Base-by-base conservation (phyloP, 37 sponge, comb jelly and placozoan genomes). In the Tethya wilhelma region DNA sequence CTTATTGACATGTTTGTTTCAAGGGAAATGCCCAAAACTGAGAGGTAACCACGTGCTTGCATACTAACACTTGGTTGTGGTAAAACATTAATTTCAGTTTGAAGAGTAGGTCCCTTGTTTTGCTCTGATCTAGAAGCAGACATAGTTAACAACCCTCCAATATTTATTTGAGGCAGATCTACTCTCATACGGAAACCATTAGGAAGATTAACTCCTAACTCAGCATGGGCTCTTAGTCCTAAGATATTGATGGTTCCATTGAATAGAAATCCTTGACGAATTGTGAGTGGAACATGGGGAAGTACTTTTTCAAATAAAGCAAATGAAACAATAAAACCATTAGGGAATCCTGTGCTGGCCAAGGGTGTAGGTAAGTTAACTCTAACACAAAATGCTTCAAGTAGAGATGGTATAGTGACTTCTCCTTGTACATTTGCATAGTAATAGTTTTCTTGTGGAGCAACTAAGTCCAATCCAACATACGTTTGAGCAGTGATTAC, bases 321-420 rank as follows among this genome's bases (percentile, higher is more conserved):
- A 60, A 49, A 81, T 11, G 82, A 81, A 17, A 49, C 19, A 20
- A 30, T 44, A 20, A 81, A 59, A 4, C 82, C 82, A 20, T 71
- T 38, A n/a, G 82, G 82, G 41, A 81, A 81, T 25, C 82, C 73
- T 71, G 56, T 81, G 49, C 71, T 67, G 20, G 39, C 82, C 28
- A 81, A 64, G 20, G 69, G 69, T 1, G 30, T 28, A 28, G 82
- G 82, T 4, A 81, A 46, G 11, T 39, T 29, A 32, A 79, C 3
- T 0, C 31, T 7, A 32, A 79, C 38, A 58, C 82, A 81, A 46
- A 81, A 71, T 12, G 69, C 42, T 7, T 81, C 53, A 25, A 79
- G 12, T 6, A 79, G 37, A 59, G 40, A 71, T 26, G 43, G 64
- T 22, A 81, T 20, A 19, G 82, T 81, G 4, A 71, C 36, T 38